Base-by-base conservation (phyloP, 2,113 vertebrate genomes). In the Colius striatus region DNA sequence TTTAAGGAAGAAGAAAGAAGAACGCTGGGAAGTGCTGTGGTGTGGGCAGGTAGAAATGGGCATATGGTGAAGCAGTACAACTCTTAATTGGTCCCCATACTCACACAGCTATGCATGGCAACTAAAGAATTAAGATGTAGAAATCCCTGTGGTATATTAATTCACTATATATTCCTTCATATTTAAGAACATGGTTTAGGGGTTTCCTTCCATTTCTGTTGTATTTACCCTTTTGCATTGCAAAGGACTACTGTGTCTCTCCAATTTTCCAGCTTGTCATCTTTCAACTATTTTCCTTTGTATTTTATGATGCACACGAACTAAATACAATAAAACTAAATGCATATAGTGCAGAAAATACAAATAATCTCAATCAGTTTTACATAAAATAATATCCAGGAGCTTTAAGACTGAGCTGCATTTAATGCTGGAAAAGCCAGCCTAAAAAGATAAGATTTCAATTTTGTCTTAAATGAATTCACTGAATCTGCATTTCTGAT, bases 401-500 rank as follows among this genome's bases (percentile, higher is more conserved):
- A 79, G 77, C 92, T 97, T 98, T 97, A 97, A 97, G 96, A 90
- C 92, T 78, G 87, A 97, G 72, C 86, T 96, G 82, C 89, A 95
- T 97, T 97, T 97, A 96, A 97, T 85, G 60, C 94, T 94, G 60
- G 76, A 95, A 97, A 94, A 82, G 87, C 41, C 61, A 96, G 90
- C 82, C 96, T 95, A 92, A 97, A 97, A 97, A 95, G 94, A 88
- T 94, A 97, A 81, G 86, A 88, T 96, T 97, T 95, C 91, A 95
- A 92, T 96, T 97, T 96, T 75, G 76, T 85, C 38, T 95, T 96
- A 97, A 97, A 96, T 91, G 38, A 95, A 97, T 97, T 96, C 82
- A 95, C 82, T 74, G 83, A 96, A 97, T 98, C 96, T 98, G 92
- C 95, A 96, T 98, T 98, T 97, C 96, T 97, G 89, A 96, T 97